Conservation (phyloP, 2,113 vertebrate genomes). For the pig (Sus scrofa) region DNA sequence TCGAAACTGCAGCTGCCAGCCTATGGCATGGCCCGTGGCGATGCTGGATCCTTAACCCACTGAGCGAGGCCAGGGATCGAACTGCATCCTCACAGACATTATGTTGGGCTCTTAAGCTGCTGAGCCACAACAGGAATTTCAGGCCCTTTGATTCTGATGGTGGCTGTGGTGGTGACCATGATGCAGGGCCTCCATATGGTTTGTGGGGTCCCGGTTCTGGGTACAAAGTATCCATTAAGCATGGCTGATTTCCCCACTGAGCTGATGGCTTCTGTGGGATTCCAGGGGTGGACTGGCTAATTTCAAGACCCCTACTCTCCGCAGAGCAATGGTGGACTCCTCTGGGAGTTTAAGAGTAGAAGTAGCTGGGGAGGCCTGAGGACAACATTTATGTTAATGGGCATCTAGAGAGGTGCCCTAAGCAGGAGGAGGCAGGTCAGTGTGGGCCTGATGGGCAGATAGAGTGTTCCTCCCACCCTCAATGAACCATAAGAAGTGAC, state of each 20-base stretch:
- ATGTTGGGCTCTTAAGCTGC: too few relatives aligned
- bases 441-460: neutral
- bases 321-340: neutral
- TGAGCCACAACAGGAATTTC: neutral
- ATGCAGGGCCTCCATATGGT: constrained; percentile 53
- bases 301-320: neutral
- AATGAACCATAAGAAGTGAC: constrained; percentile 95
- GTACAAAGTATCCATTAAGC: neutral
- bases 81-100: too few relatives aligned
- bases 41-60: too few relatives aligned
- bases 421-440: neutral
- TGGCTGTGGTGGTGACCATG: constrained; percentile 8
- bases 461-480: neutral
- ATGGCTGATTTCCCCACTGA: neutral
- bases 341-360: neutral
- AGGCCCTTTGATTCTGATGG: constrained; percentile 54
- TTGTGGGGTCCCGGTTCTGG: constrained; percentile 49
- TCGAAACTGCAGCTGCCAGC: too few relatives aligned
- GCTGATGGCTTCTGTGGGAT: neutral
- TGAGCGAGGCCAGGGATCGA: too few relatives aligned
- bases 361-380: neutral
- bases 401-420: neutral
- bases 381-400: neutral
- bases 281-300: neutral
- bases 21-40: too few relatives aligned